Percentiles rank a stretch among this genome's conserved stretches.
Evolutionary conservation across 2,797 vertebrate genomes (phyloP).

Genomic region (Cephalopachus bancanus): DNA sequence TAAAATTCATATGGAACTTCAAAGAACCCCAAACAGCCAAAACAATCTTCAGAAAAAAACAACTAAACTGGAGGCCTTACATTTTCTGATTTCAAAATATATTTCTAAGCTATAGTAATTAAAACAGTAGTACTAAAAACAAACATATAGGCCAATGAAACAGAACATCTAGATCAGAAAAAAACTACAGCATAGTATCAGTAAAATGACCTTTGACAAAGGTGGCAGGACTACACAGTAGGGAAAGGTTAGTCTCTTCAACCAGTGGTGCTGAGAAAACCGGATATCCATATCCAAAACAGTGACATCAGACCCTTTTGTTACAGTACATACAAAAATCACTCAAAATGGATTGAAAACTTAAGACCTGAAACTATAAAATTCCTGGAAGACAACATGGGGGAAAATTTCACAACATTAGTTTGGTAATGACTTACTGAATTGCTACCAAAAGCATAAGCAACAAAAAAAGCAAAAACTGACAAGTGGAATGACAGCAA

Average conservation of each 20-base stretch:
- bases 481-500: neutral
- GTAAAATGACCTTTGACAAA: neutral
- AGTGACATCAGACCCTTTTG: neutral
- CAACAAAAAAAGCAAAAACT: neutral
- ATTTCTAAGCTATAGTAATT: neutral
- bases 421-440: neutral
- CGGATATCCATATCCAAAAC: neutral
- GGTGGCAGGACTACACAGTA: neutral
- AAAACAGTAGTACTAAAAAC: neutral
- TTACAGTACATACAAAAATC: neutral
- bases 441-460: neutral
- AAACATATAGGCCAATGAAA: neutral
- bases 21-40: neutral
- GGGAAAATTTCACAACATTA: neutral
- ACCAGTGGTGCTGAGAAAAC: neutral
- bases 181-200: neutral
- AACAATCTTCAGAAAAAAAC: neutral
- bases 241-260: neutral
- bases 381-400: neutral
- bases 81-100: neutral
- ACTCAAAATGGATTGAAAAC: neutral
- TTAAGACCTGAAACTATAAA: neutral
- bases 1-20: neutral
- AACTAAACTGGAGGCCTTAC: neutral
- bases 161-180: neutral